Evolutionary conservation across 1,140 invertebrate species (phyloP), one percentile per base, ranked within the genome.

Genomic region (Cherax quadricarinatus): DNA sequence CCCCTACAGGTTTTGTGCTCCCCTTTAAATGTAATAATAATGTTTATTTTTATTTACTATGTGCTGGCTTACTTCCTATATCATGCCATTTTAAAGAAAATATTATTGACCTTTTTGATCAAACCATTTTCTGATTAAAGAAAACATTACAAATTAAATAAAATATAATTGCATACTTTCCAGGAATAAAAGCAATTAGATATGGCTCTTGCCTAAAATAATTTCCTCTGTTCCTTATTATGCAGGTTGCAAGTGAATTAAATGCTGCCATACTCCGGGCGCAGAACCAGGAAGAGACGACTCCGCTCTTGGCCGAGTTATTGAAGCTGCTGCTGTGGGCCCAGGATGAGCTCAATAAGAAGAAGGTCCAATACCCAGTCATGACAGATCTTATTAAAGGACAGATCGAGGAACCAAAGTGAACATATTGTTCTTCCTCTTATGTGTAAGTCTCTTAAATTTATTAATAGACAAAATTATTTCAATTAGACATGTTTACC

Each of bases 231-330:
- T 41, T 41, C 62, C 30, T 83, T 18, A 80, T 79, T 94, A 66
- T 95, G 49, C 94, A 98, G 98, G 98, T 99, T 94, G 98, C 99
- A 18, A 99, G 98, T 96, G 98, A 99, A 96, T 95, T 99, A 10
- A 99, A 99, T 96, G 98, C 98, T 91, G 98, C 98, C 4, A 99
- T 99, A 94, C 95, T 99, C 49, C 98, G 98, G 94, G 97, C 97
- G 95, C 98, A 99, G 95, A 97, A 99, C 94, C 97, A 97, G 95
- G 98, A 98, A 94, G 96, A 97, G 80, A 98, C 98, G 41, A 97
- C 97, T 80, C 96, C 96, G 3, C 97, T 98, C 95, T 96, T 99
- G 70, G 98, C 98, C 94, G 98, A 97, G 94, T 95, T 99, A 3
- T 95, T 99, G 7, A 98, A 99, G 95, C 96, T 99, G 94, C 97